phyloP scores from a whole-genome alignment of 2,888 invertebrate genomes.

The Nineta flava region DNA sequence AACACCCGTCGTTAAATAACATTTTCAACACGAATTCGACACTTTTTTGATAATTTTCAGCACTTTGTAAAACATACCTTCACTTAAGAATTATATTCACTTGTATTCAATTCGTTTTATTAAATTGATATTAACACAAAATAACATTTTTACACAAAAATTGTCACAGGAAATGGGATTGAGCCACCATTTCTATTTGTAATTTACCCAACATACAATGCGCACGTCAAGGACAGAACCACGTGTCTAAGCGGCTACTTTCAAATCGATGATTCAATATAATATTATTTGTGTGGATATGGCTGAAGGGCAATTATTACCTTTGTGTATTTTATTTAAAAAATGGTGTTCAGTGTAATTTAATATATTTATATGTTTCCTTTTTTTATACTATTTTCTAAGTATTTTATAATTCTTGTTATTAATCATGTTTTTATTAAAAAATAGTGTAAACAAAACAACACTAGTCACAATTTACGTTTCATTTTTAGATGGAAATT shows the following conservation, averaged over 20 bases:
- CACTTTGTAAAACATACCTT: slow-evolving; percentile 1
- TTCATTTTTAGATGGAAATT: too few species aligned
- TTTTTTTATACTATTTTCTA: too few species aligned
- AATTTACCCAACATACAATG: slow-evolving; percentile 7
- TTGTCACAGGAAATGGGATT: slow-evolving; percentile 14
- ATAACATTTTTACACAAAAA: slow-evolving; percentile 4
- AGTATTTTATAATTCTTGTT: too few species aligned
- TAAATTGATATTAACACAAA: not conserved
- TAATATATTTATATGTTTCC: too few species aligned
- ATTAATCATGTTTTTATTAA: too few species aligned
- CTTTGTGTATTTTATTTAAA: too few species aligned
- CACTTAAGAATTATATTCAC: slow-evolving; percentile 2
- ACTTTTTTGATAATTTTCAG: not conserved
- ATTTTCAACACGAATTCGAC: too few species aligned
- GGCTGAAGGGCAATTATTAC: too few species aligned
- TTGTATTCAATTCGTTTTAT: not conserved
- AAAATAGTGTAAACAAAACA: too few species aligned
- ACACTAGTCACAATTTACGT: too few species aligned
- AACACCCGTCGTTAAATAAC: slow-evolving; percentile 11
- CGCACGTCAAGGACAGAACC: slow-evolving; percentile 9
- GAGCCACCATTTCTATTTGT: slow-evolving; percentile 22
- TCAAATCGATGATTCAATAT: not conserved
- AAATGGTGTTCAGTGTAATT: too few species aligned
- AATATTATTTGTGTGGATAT: not conserved
- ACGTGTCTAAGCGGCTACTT: slow-evolving; percentile 10